A percentile compares a stretch with the other conserved stretches of the same genome.
These are phyloP conservation scores for Leucophenga montana DNA, from an alignment of 2,888 invertebrate species.

Conservation along the genomic window DNA sequence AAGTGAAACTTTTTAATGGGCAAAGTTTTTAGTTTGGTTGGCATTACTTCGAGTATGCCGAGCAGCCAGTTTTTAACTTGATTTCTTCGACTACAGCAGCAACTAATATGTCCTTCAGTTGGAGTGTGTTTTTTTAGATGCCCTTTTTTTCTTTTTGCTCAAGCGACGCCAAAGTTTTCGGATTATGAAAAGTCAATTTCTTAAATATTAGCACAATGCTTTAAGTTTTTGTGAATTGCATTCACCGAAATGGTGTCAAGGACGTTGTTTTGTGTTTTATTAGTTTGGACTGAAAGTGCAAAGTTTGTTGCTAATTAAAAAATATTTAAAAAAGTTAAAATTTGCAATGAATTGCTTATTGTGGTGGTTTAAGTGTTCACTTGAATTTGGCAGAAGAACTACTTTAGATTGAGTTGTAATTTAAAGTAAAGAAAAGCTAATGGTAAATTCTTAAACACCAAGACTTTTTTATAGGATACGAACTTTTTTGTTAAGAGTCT, in stretches of 20 bases:
- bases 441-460: no score
- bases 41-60: not conserved
- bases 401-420: no score
- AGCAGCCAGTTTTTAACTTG: no score
- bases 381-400: no score
- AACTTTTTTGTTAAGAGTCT: no score
- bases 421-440: no score
- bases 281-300: not conserved
- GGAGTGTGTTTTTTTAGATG: not conserved
- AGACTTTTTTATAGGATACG: no score
- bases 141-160: not conserved
- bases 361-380: no score
- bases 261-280: slow-evolving; percentile 12
- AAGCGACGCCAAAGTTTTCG: slow-evolving; percentile 9
- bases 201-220: slow-evolving; percentile 16
- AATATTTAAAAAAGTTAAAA: no score
- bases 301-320: slow-evolving; percentile 13
- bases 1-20: slow-evolving; percentile 65
- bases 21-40: slow-evolving; percentile 33
- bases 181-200: slow-evolving; percentile 28
- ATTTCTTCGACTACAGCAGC: not conserved
- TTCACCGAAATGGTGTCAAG: slow-evolving; percentile 24
- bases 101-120: not conserved
- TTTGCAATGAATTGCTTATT: no score
- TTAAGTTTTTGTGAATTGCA: not conserved